Evolutionary conservation across 2,113 vertebrate species (phyloP).

Genomic region (Uria aalge): DNA sequence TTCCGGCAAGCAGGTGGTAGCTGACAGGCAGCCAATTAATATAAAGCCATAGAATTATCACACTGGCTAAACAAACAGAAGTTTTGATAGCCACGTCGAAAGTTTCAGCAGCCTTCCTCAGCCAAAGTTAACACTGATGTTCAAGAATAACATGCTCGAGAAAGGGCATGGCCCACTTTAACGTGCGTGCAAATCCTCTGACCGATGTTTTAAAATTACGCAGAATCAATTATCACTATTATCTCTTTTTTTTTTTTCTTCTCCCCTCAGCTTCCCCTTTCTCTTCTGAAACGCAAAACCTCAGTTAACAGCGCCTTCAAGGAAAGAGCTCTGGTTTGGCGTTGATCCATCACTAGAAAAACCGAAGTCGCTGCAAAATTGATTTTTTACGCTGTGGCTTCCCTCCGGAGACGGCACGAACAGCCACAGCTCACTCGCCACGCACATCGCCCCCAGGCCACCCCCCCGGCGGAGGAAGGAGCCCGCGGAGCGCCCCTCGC

Average conservation of each 20-base stretch:
- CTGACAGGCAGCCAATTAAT: neutral
- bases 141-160: neutral
- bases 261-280: fast-evolving
- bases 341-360: neutral
- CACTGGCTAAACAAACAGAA: fast-evolving
- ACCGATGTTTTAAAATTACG: neutral
- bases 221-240: neutral
- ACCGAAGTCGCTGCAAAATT: fast-evolving
- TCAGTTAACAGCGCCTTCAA: too few species aligned
- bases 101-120: neutral
- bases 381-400: fast-evolving
- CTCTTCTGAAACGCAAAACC: neutral
- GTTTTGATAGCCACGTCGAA: neutral
- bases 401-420: fast-evolving
- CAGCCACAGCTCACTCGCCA: fast-evolving
- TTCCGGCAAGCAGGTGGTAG: neutral
- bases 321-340: neutral
- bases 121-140: fast-evolving
- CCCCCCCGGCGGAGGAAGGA: neutral
- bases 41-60: neutral
- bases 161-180: fast-evolving
- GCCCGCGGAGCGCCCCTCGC: fast-evolving
- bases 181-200: fast-evolving
- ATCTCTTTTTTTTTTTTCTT: neutral
- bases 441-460: fast-evolving